A percentile compares a stretch with the other conserved stretches of the same genome.
phyloP scores from a whole-genome alignment of 2,888 invertebrate genomes.

The Luperina testacea region DNA sequence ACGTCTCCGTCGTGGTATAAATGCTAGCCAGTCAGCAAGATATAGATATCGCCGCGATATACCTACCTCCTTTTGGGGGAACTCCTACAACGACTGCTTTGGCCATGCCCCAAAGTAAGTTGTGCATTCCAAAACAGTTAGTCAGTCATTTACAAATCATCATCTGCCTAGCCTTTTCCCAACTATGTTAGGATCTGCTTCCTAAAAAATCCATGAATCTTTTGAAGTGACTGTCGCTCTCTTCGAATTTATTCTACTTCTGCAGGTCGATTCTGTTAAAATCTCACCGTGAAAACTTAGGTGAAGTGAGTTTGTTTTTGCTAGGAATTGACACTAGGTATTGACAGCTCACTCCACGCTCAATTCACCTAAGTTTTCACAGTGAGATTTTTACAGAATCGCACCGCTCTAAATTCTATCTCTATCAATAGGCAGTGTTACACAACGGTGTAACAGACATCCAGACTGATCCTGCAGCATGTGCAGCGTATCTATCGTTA shows the following conservation, averaged over 20 bases:
- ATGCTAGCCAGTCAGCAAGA: not conserved
- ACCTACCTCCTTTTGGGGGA: not conserved
- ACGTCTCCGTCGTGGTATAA: not conserved
- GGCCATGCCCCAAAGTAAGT: not conserved
- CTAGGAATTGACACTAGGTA: too few species aligned
- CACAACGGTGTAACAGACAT: slow-evolving; percentile 34
- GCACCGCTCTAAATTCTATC: not conserved
- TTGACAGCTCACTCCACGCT: too few species aligned
- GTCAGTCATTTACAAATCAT: not conserved
- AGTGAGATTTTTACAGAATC: too few species aligned
- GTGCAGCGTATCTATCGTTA: slow-evolving; percentile 32
- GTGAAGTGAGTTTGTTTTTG: too few species aligned
- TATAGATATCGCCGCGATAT: not conserved
- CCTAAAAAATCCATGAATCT: not conserved
- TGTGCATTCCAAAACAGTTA: not conserved
- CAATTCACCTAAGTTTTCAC: too few species aligned
- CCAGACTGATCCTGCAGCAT: not conserved
- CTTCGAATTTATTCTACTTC: not conserved
- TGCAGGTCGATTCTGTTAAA: not conserved
- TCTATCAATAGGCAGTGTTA: not conserved
- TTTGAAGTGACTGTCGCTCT: not conserved
- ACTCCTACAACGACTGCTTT: not conserved
- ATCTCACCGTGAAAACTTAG: too few species aligned
- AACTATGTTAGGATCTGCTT: not conserved
- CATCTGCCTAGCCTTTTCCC: not conserved